Base-by-base conservation (phyloP, 1,140 invertebrate species). In the Zophobas atratus region DNA sequence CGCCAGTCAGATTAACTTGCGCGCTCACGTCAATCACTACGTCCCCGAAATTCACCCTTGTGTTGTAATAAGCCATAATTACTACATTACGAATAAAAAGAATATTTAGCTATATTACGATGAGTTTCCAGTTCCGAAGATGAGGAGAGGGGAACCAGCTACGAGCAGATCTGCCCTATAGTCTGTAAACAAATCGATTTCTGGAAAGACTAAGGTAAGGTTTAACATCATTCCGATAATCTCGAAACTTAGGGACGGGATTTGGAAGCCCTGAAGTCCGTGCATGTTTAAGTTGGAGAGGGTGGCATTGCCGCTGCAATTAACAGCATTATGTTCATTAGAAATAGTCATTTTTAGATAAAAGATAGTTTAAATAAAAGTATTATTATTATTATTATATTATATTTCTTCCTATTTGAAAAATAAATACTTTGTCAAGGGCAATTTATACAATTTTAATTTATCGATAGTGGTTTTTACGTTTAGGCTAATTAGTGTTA, bases 161-260 rank as follows among this genome's bases (percentile, higher is more conserved):
- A 67, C 1, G 1, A 67, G n/a, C 0, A 67, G 39, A 67, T 67
- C 43, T 2, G 43, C n/a, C 20, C 8, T 67, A 33, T 43, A 67
- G 33, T 67, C 60, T 4, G 60, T 67, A 32, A 20, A 67, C 2
- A 67, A 67, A 33, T 67, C 60, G 4, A 67, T 41, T 43, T 43
- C n/a, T 32, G 60, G 60, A 67, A 67, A 39, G 32, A 36, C 36
- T n/a, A 67, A 43, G 3, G 60, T 67, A 2, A 67, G 43, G 20
- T 67, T 67, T 20, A 67, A 33, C 33, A n/a, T 41, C 38, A 67
- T 43, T 67, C 60, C 60, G 43, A 67, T 34, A 43, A 67, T 41
- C n/a, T 38, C 60, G 6, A 67, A 67, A 67, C 43, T 38, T 48
- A 67, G 43, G 43, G 33, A 38, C 4, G 60, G n/a, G 1, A 67